A percentile compares a stretch with the other conserved stretches of the same genome.
These are phyloP conservation scores for Lysandra coridon DNA, from an alignment of 2,888 invertebrate species.

Conservation along the genomic window DNA sequence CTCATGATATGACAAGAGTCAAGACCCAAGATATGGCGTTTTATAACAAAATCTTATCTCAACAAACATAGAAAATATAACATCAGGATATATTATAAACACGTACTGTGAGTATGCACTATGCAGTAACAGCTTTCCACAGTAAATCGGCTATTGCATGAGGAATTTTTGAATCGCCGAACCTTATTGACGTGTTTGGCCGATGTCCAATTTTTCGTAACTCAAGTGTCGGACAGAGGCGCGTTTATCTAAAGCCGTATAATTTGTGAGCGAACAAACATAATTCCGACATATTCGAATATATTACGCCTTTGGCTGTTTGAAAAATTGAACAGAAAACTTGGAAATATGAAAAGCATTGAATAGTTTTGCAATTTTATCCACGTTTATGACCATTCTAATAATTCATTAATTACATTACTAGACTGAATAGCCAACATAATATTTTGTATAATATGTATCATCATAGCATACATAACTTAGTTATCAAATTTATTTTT, in stretches of 20 bases:
- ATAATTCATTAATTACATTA: no score
- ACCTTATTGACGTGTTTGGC: conserved; percentile 38
- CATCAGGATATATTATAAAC: background rate
- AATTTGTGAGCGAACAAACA: conserved; percentile 23
- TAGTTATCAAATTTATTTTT: no score
- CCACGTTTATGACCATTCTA: no score
- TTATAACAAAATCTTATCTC: background rate
- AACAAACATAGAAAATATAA: background rate
- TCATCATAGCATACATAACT: no score
- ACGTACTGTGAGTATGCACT: background rate
- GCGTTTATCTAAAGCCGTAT: conserved; percentile 19
- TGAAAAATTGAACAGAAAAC: background rate
- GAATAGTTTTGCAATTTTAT: background rate
- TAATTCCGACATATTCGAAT: conserved; percentile 24
- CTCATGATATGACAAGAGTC: no score
- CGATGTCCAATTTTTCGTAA: conserved; percentile 34
- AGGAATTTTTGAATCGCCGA: conserved; percentile 34
- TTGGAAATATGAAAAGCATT: background rate
- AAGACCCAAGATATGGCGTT: no score
- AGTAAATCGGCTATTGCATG: conserved; percentile 21
- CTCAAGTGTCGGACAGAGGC: conserved; percentile 23
- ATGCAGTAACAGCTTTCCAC: conserved; percentile 23
- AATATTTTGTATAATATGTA: no score
- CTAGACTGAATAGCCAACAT: no score
- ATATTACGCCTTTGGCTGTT: background rate